A percentile compares a stretch with the other conserved stretches of the same genome.
Conservation (phyloP, 2,113 vertebrate species). For the Platysternon megacephalum region DNA sequence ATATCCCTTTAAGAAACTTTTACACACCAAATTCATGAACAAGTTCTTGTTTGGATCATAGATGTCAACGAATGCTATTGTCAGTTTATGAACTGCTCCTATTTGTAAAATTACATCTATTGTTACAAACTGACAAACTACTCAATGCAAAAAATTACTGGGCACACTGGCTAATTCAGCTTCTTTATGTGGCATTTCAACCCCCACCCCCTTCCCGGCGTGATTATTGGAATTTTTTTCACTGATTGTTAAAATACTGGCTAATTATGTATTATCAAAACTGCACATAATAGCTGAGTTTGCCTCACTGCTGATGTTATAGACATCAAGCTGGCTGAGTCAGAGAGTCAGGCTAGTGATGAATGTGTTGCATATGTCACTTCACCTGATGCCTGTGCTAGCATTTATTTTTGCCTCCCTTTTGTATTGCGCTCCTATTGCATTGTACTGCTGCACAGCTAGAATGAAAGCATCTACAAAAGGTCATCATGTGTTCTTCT, state of each 20-base stretch:
- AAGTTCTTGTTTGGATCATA: constrained; percentile 41
- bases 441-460: constrained; percentile 27
- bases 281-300: constrained; percentile 8
- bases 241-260: constrained; percentile 53
- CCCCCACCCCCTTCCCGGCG: neutral
- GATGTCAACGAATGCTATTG: constrained; percentile 46
- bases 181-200: constrained; percentile 54
- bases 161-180: constrained; percentile 57
- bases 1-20: constrained; percentile 17
- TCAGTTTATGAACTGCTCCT: constrained; percentile 55
- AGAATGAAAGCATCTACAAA: constrained; percentile 29
- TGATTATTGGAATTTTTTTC: constrained; percentile 70
- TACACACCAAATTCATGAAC: constrained; percentile 6
- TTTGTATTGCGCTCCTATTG: constrained; percentile 39
- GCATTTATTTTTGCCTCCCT: neutral
- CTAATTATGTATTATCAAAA: constrained; percentile 74
- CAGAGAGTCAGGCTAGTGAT: neutral
- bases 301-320: constrained; percentile 28
- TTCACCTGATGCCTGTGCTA: constrained; percentile 47
- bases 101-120: constrained; percentile 74
- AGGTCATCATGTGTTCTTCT: constrained; percentile 19
- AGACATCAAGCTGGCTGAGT: constrained; percentile 50
- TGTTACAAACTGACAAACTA: constrained; percentile 72
- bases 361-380: neutral
- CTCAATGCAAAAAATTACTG: constrained; percentile 62